These are phyloP conservation scores for Naja naja DNA, from an alignment of 2,113 vertebrate genomes.

Conservation along the genomic window DNA sequence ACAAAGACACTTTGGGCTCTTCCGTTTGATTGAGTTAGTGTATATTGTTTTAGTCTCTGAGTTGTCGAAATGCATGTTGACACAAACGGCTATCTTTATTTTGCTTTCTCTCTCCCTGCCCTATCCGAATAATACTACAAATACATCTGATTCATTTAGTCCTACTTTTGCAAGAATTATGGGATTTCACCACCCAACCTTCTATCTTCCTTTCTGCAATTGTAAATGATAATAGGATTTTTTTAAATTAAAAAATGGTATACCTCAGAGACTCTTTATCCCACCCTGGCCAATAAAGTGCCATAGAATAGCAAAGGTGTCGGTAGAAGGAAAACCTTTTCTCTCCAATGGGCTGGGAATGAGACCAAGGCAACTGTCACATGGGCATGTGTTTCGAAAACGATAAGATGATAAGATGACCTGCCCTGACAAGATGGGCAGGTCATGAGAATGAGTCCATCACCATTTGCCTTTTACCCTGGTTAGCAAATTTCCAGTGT, in stretches of 20 bases:
- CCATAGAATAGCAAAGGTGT: neutral
- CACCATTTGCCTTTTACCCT: neutral
- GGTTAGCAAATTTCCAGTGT: neutral
- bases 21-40: neutral
- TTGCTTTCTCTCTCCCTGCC: neutral
- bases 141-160: neutral
- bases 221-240: neutral
- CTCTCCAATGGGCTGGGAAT: neutral
- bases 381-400: neutral
- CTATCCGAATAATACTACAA: neutral
- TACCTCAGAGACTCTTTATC: neutral
- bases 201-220: neutral
- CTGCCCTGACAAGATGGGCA: neutral
- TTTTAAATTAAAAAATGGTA: neutral
- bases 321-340: neutral
- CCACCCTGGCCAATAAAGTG: neutral
- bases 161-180: neutral
- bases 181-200: neutral
- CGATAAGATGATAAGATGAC: neutral
- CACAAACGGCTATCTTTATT: neutral
- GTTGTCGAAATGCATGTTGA: neutral
- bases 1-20: neutral
- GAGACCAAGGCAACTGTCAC: neutral
- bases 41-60: neutral
- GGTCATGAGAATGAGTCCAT: neutral